phyloP scores from a whole-genome alignment of 2,113 vertebrate genomes.

The Dipodomys stephensi region DNA sequence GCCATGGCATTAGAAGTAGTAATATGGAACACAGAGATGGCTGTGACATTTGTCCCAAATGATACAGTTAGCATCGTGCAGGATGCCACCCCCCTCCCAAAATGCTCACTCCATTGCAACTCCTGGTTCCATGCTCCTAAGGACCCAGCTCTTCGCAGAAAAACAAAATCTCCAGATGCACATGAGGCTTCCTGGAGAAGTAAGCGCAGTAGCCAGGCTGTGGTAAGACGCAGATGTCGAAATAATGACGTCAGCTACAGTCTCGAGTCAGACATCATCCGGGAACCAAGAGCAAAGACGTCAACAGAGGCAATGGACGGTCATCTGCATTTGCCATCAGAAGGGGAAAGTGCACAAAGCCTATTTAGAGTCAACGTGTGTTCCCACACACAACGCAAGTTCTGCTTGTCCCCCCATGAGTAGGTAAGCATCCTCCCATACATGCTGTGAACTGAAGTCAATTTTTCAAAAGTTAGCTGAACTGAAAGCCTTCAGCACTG shows the following conservation, averaged over 20 bases:
- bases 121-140: fast-evolving
- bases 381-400: background rate
- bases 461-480: background rate
- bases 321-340: background rate
- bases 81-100: too few relatives aligned
- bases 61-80: too few relatives aligned
- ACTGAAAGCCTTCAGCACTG: background rate
- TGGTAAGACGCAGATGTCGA: background rate
- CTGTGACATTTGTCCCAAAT: too few relatives aligned
- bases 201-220: background rate
- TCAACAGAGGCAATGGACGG: background rate
- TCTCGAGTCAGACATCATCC: background rate
- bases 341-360: fast-evolving
- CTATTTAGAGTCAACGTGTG: too few relatives aligned
- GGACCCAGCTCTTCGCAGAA: background rate
- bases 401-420: fast-evolving
- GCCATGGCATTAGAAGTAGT: fast-evolving
- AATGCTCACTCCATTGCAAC: fast-evolving
- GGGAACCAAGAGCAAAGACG: background rate
- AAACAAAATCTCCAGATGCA: background rate
- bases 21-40: background rate
- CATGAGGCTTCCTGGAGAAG: background rate
- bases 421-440: too few relatives aligned
- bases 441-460: background rate
- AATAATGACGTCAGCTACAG: background rate